Conservation (phyloP, 2,797 vertebrate species). For the Silurus aristotelis region DNA sequence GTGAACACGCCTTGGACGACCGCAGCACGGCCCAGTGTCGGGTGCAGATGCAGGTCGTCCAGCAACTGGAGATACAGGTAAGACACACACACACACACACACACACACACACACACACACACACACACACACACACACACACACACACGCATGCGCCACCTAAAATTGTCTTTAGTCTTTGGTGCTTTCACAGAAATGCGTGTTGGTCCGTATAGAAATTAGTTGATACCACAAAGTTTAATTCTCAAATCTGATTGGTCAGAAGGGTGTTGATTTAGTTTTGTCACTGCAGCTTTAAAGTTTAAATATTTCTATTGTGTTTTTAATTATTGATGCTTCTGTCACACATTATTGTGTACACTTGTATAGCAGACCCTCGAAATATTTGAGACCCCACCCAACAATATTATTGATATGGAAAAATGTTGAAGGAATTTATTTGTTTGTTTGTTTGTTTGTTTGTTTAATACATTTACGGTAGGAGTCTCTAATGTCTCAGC, state of each 20-base stretch:
- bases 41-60: constrained; percentile 99
- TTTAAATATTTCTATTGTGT: too few relatives aligned
- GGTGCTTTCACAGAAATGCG: neutral
- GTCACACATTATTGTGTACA: too few relatives aligned
- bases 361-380: neutral
- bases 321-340: too few relatives aligned
- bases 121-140: constrained; percentile 1
- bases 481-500: neutral
- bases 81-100: constrained; percentile 43
- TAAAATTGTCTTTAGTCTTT: neutral
- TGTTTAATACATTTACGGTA: too few relatives aligned
- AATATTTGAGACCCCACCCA: too few relatives aligned
- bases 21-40: constrained; percentile 97
- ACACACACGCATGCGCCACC: neutral
- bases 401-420: too few relatives aligned
- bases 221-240: neutral
- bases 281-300: too few relatives aligned
- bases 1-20: constrained; percentile 96
- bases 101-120: constrained; percentile 14
- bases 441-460: neutral
- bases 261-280: neutral
- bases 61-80: constrained; percentile 99
- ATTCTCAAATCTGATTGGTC: neutral
- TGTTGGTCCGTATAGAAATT: neutral
- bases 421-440: neutral